Evolutionary conservation across 1,140 invertebrate genomes (phyloP), one percentile per base, ranked within the genome.

Genomic region (Tetramorium alpestre): DNA sequence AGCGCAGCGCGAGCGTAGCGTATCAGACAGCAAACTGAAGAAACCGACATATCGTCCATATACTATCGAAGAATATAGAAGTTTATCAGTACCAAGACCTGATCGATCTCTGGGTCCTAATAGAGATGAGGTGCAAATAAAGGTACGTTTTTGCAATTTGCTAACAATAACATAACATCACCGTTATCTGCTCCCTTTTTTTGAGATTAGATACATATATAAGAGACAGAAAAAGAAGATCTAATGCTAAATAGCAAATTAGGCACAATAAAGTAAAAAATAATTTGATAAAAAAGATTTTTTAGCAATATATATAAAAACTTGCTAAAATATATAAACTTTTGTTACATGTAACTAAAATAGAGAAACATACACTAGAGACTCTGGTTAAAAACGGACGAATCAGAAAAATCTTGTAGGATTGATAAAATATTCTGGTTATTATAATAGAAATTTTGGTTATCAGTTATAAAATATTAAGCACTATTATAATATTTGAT

Each of bases 21-120:
- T 38, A 16, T 80, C 84, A 25, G 87, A 88, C 25, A 80, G 72
- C 65, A 88, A 90, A 81, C 77, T 85, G 60, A 78, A 82, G 72
- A 77, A 47, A 18, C 41, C 62, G 64, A 80, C 44, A 0, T 93
- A 93, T 75, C 87, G 78, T 44, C 92, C 92, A 7, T 93, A 93
- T 47, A 92, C 90, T 38, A 89, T 93, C 73, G 86, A 91, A 51
- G 92, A 93, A 41, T 93, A 92, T 67, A 88, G 73, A 44, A 85
- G 65, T 33, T 69, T 91, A 25, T 78, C 90, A 41, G 67, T 92
- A 64, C 85, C 87, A 8, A 90, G 81, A 18, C 86, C 89, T 33
- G 93, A 93, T 90, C 92, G 92, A 69, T 93, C 93, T 47, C 88
- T 93, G 25, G 92, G 92, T 58, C 92, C 91, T 64, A 90, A 93